Base-by-base conservation (phyloP, 2,797 vertebrate species). In the Neosalanx taihuensis region DNA sequence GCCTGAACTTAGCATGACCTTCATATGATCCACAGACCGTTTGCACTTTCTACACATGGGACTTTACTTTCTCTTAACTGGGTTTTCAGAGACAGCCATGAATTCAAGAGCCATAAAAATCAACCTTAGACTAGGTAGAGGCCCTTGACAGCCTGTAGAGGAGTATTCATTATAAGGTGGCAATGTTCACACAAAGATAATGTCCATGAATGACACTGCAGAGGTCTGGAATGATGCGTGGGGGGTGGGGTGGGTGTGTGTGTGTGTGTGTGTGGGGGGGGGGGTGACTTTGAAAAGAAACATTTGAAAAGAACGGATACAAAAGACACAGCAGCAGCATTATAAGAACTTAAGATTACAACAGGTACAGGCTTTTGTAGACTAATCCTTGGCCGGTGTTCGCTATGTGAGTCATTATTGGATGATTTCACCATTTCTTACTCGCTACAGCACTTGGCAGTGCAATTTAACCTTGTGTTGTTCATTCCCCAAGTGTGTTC, bases 191-290 rank as follows among this genome's bases (percentile, higher is more conserved):
- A 41, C 62, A 64, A 64, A 64, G 62, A 37, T 37, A 64, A n/a
- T n/a, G 62, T 64, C 33, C 41, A 64, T 33, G 17, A 7, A 30
- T 64, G 33, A 64, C 31, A n/a, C 62, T 33, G 18, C 51, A 56
- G 15, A 64, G 23, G 18, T 12, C 62, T 64, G 33, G 23, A 37
- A 41, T 10, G 6, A 64, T 67, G 57, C 20, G 33, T 30, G n/a
- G 26, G 46, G 13, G 72, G 37, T n/a, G 26, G 71, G 67, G 56
- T n/a, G n/a, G n/a, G 37, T 18, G 71, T 33, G 23, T 49, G 71
- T 67, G 56, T 15, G 37, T 18, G 71, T 33, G 23, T 49, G 71
- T 67, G 56, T 15, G 18, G 37, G 9, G 68, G 7, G 57, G 2
- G 35, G 56, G 53, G 33, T 4, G n/a, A 7, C 13, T 5, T n/a